Base-by-base conservation (phyloP, 2,797 vertebrate genomes). In the Menidia menidia region DNA sequence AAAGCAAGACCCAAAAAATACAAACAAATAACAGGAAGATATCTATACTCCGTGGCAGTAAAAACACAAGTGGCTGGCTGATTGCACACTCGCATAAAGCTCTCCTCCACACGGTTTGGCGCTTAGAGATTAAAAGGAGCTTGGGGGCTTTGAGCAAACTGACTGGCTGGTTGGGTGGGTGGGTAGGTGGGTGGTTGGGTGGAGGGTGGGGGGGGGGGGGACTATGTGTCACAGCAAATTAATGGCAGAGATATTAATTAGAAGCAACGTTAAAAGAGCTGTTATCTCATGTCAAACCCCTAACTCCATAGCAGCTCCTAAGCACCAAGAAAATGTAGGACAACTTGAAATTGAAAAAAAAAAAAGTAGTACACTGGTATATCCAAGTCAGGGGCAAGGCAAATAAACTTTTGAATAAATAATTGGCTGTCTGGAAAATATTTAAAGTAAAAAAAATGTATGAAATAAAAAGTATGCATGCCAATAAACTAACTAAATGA, bases 211-310 rank as follows among this genome's bases (percentile, higher is more conserved):
- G 80, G 60, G 61, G 67, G 75, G 73, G 71, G 56, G 78, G 80
- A 77, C 55, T 64, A 84, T 75, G 76, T 90, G 93, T 94, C 93
- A 91, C 68, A 56, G 78, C 70, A 80, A 88, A 92, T 94, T 92
- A 94, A 90, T 84, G 79, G 71, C 80, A 85, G 64, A 76, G 87
- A 93, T 84, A 87, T 91, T 93, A 93, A 95, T 93, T 91, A 90
- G 84, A 93, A 78, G 82, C 80, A 89, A 90, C 86, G 73, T 91
- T 88, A 87, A 75, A 89, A 86, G 88, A 82, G 83, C 84, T 69
- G 87, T 87, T 83, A 82, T 87, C 85, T 85, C 80, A 69, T 60
- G 74, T 77, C 78, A 72, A 80, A 87, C 74, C 64, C 55, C 51
- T 57, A 32, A 39, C 59, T 71, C 25, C 63, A 48, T 42, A 65